Evolutionary conservation across 2,888 invertebrate genomes (phyloP).

Genomic region (Drosophila hamatofila): DNA sequence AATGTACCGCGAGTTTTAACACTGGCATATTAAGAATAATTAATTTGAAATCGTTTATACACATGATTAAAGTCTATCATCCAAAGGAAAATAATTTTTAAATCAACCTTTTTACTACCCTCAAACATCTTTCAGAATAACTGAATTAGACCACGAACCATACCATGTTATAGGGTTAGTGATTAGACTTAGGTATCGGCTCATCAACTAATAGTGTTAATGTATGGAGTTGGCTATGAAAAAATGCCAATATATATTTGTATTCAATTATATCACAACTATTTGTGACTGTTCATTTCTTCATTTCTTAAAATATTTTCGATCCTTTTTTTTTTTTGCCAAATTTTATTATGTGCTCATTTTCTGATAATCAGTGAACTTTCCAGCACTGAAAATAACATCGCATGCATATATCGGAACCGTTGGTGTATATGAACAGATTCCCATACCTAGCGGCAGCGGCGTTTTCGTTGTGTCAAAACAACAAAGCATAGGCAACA

Average conservation of each 20-base stretch:
- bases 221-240: not conserved
- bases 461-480: slow-evolving; percentile 67
- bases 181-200: not conserved
- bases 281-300: not conserved
- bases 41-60: not conserved
- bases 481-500: slow-evolving; percentile 56
- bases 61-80: not conserved
- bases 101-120: not conserved
- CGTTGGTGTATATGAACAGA: slow-evolving; percentile 16
- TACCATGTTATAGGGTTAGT: too few species aligned
- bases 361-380: not conserved
- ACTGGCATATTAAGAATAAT: not conserved
- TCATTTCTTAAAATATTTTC: not conserved
- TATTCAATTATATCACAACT: not conserved
- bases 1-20: slow-evolving; percentile 1
- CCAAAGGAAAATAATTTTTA: not conserved
- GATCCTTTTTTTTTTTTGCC: not conserved
- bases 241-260: not conserved
- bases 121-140: not conserved
- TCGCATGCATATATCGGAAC: slow-evolving; percentile 25
- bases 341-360: not conserved
- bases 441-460: slow-evolving; percentile 53
- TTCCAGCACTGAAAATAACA: slow-evolving; percentile 15
- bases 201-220: not conserved
- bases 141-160: too few species aligned